Evolutionary conservation across 2,888 invertebrate species (phyloP).

Genomic region (Dermolepida albohirtum): DNA sequence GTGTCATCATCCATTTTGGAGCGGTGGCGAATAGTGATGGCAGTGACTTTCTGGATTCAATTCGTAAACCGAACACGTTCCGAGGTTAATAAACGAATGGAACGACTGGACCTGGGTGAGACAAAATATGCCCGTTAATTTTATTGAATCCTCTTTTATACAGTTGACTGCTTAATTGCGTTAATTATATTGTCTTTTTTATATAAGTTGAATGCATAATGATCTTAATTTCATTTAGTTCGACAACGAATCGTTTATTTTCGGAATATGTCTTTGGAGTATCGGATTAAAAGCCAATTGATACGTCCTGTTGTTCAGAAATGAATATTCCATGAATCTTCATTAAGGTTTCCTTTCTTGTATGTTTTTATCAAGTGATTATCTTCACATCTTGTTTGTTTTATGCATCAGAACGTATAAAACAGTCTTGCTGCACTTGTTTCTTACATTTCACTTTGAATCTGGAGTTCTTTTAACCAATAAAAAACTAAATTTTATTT

Average conservation of each 20-base stretch:
- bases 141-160: slow-evolving; percentile 46
- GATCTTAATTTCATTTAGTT: slow-evolving; percentile 38
- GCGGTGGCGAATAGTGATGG: slow-evolving; percentile 4
- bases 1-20: slow-evolving; percentile 44
- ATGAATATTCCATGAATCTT: slow-evolving; percentile 13
- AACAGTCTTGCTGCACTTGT: too few relatives aligned
- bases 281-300: slow-evolving; percentile 2
- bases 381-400: background rate
- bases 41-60: slow-evolving; percentile 43
- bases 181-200: slow-evolving; percentile 45
- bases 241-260: slow-evolving; percentile 17
- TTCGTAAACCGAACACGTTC: slow-evolving; percentile 51
- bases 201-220: slow-evolving; percentile 34
- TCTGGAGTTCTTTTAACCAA: too few relatives aligned
- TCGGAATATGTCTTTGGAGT: background rate
- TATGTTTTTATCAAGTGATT: background rate
- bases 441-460: too few relatives aligned
- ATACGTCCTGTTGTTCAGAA: slow-evolving; percentile 1
- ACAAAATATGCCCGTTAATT: slow-evolving; percentile 50
- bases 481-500: too few relatives aligned
- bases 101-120: slow-evolving; percentile 43
- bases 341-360: slow-evolving; percentile 10
- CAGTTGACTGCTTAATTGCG: slow-evolving; percentile 45
- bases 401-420: too few relatives aligned
- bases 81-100: slow-evolving; percentile 51